These are phyloP conservation scores for Micrasema minimum DNA, from an alignment of 1,140 invertebrate species.

Conservation along the genomic window DNA sequence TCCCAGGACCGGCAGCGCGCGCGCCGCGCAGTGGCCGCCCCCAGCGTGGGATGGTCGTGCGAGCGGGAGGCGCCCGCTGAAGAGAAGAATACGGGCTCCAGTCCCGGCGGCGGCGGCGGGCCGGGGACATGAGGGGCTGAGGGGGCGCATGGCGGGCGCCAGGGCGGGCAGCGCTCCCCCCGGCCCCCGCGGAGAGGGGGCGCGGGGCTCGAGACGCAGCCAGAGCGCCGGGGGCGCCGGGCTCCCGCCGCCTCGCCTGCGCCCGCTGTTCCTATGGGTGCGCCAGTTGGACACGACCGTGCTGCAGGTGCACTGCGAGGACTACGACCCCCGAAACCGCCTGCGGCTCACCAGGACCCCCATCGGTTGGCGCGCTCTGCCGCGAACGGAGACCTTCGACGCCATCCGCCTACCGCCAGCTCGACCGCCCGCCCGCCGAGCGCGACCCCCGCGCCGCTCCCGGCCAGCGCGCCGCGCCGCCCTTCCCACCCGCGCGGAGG, in stretches of 20 bases:
- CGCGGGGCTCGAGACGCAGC: conserved; percentile 38
- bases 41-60: conserved; percentile 31
- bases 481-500: neutral
- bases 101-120: conserved; percentile 51
- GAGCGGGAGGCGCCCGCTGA: conserved; percentile 57
- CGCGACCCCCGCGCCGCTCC: conserved; percentile 50
- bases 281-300: conserved; percentile 80
- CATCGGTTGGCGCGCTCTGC: conserved; percentile 83
- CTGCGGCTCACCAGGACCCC: conserved; percentile 82
- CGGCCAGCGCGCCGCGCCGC: conserved; percentile 28
- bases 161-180: conserved; percentile 55
- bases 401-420: conserved; percentile 67
- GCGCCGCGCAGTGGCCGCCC: conserved; percentile 43
- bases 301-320: conserved; percentile 84
- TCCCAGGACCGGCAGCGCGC: neutral
- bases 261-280: conserved; percentile 85
- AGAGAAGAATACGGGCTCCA: conserved; percentile 41
- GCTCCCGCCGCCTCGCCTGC: conserved; percentile 68
- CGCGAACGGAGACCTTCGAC: conserved; percentile 75
- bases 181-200: conserved; percentile 51
- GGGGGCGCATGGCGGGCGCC: conserved; percentile 39
- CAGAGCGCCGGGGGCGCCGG: conserved; percentile 54
- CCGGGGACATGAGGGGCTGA: conserved; percentile 53
- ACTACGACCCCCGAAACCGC: conserved; percentile 84
- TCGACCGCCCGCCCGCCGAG: conserved; percentile 52